Percentiles rank a stretch among this genome's conserved stretches.
These are phyloP conservation scores for Drosophila algonquin DNA, from an alignment of 2,888 invertebrate species.

Conservation along the genomic window DNA sequence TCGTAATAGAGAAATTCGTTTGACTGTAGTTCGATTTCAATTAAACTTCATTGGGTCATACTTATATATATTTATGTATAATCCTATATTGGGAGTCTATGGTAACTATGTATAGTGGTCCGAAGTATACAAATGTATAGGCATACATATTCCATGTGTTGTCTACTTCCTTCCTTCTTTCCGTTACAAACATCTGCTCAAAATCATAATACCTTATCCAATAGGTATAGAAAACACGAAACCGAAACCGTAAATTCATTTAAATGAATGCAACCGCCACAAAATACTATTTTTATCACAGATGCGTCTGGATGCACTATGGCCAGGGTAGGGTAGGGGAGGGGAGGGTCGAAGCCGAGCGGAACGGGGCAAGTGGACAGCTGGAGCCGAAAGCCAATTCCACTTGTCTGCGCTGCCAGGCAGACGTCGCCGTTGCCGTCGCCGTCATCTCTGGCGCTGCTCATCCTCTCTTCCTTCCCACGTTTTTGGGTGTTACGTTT, in stretches of 20 bases:
- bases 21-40: background rate
- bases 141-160: background rate
- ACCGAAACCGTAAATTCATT: conserved; percentile 51
- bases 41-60: background rate
- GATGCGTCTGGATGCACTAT: conserved; percentile 54
- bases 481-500: conserved; percentile 60
- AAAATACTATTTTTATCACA: conserved; percentile 67
- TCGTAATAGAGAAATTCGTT: too few relatives aligned
- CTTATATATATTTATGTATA: too few relatives aligned
- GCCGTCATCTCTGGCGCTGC: background rate
- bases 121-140: too few relatives aligned
- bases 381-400: conserved; percentile 54
- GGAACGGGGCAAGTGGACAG: conserved; percentile 43
- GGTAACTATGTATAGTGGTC: too few relatives aligned
- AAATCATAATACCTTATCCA: conserved; percentile 1
- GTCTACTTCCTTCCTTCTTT: background rate
- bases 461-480: conserved; percentile 60
- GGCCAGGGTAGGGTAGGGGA: background rate
- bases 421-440: conserved; percentile 35
- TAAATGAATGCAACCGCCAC: conserved; percentile 52
- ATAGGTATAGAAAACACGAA: conserved; percentile 27
- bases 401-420: background rate
- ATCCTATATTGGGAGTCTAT: too few relatives aligned
- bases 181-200: background rate
- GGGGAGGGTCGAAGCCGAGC: background rate